phyloP scores from a whole-genome alignment of 2,888 invertebrate species.

The Leucoptera coffeella region DNA sequence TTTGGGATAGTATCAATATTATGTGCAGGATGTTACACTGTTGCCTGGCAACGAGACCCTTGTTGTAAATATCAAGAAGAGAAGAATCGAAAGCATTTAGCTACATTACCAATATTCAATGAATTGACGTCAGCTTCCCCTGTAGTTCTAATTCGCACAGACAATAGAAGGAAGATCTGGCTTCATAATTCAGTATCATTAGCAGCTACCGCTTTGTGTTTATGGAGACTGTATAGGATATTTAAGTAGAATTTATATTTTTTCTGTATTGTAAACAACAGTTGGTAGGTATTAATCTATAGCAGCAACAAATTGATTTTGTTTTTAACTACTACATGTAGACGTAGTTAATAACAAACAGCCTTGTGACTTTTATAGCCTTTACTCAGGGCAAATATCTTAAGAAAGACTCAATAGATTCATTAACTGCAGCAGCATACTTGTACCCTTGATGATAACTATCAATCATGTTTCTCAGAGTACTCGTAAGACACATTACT shows the following conservation, averaged over 20 bases:
- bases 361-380: no score
- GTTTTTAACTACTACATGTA: no score
- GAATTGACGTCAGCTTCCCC: conserved; percentile 72
- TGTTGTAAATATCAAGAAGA: conserved; percentile 93
- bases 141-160: conserved; percentile 80
- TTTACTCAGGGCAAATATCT: no score
- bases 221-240: conserved; percentile 76
- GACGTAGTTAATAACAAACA: no score
- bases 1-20: conserved; percentile 74
- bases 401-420: no score
- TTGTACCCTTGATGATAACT: no score
- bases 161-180: conserved; percentile 73
- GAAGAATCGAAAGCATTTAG: conserved; percentile 64
- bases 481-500: no score
- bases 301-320: no score
- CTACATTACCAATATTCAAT: conserved; percentile 66
- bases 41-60: conserved; percentile 95
- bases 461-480: no score
- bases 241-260: conserved; percentile 52
- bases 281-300: no score
- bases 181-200: conserved; percentile 80
- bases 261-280: no score
- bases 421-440: no score
- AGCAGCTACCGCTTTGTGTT: conserved; percentile 72
- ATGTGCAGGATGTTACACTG: conserved; percentile 84